phyloP scores from a whole-genome alignment of 2,888 invertebrate species.

The Folsomia manolachei region DNA sequence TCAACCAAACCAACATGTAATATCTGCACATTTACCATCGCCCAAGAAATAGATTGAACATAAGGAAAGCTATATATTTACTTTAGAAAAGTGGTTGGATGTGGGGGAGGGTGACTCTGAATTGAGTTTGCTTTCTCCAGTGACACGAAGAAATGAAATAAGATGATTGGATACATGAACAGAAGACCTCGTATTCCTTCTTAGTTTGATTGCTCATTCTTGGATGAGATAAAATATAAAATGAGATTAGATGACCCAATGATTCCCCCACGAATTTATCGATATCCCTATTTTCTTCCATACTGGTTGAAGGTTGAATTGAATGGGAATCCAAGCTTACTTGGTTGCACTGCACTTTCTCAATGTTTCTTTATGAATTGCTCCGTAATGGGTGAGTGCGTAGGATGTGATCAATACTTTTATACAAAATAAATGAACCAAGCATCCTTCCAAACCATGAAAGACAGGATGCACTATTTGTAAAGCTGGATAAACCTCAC shows the following conservation, averaged over 20 bases:
- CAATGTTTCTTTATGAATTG: conserved; percentile 11
- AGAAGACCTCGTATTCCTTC: no score
- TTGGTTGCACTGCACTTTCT: neutral
- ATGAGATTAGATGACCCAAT: conserved; percentile 18
- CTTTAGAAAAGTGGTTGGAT: conserved; percentile 10
- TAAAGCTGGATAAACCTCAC: neutral
- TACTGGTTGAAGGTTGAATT: neutral
- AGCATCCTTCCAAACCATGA: no score
- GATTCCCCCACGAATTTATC: neutral
- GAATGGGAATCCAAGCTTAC: neutral
- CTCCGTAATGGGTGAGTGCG: neutral
- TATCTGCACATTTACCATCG: no score
- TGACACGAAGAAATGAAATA: conserved; percentile 20
- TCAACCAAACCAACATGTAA: no score
- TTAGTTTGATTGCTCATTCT: no score
- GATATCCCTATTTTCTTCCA: neutral
- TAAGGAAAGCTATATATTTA: conserved; percentile 2
- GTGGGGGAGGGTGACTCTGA: neutral
- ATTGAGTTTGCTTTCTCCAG: no score
- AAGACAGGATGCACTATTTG: no score
- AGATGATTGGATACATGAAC: conserved; percentile 20
- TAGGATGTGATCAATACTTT: neutral
- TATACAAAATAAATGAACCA: neutral
- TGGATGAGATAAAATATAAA: conserved; percentile 23
- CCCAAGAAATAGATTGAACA: no score